Conservation (phyloP, 2,888 invertebrate species). For the Sarcophaga caerulescens region DNA sequence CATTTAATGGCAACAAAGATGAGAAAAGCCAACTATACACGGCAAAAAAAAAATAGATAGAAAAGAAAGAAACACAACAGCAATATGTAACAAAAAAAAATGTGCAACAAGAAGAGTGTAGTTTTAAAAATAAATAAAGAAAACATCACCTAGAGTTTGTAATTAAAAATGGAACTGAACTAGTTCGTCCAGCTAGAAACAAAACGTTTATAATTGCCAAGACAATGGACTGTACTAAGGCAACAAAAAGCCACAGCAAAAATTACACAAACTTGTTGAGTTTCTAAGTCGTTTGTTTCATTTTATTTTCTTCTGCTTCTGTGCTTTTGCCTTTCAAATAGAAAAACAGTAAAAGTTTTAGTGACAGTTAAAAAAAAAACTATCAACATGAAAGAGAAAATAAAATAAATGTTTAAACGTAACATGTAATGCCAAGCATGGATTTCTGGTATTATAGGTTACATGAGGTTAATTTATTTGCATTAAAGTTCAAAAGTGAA, state of each 20-base stretch:
- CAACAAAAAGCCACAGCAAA: constrained; percentile 18
- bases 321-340: constrained; percentile 7
- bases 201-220: constrained; percentile 30
- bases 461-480: constrained; percentile 39
- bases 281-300: constrained; percentile 27
- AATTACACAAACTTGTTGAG: constrained; percentile 60
- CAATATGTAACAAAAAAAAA: not conserved
- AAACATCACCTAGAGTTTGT: constrained; percentile 23
- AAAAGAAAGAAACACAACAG: not conserved
- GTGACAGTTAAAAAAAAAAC: constrained; percentile 52
- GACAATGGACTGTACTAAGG: not conserved
- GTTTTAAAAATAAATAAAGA: not conserved
- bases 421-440: constrained; percentile 3
- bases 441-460: constrained; percentile 23
- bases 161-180: constrained; percentile 51
- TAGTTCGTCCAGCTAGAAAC: constrained; percentile 26
- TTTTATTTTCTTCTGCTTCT: not conserved
- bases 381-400: constrained; percentile 27
- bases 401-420: not conserved
- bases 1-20: constrained; percentile 38
- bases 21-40: constrained; percentile 19
- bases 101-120: not conserved
- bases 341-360: constrained; percentile 42
- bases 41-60: no score
- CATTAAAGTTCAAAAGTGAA: constrained; percentile 26